Base-by-base conservation (phyloP, 2,113 vertebrate species). In the Paracanthobrama guichenoti region DNA sequence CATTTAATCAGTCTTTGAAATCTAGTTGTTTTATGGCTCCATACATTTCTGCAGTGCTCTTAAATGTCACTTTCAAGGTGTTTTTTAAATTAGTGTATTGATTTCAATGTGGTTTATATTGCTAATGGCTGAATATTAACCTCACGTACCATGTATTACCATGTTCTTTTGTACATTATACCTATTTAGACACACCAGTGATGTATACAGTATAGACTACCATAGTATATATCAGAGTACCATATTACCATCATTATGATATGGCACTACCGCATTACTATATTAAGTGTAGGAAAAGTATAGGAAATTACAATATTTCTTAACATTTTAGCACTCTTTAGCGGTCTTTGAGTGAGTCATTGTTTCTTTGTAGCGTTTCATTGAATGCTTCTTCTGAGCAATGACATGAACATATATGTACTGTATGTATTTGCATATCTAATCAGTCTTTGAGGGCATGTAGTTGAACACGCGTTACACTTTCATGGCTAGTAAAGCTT, bases 401-500 rank as follows among this genome's bases (percentile, higher is more conserved):
- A 9, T 50, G 67, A 79, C 53, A 9, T 75, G 53, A 76, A 35
- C 79, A 0, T 24, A 10, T 73, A 10, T 86, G 16, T 39, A 7
- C 39, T 39, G 39, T 48, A 16, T 74, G 39, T 59, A 64, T 53
- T 55, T 81, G 44, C 22, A 46, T 80, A 13, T 59, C 10, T 79
- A 20, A 46, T 42, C 57, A 80, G n/a, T 44, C 18, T 79, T 64
- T 64, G n/a, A 64, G 57, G 13, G 59, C 39, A 64, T 60, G 42
- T 48, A 11, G 16, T 77, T 39, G 24, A 28, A 57, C 50, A 28
- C 12, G 57, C 18, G 6, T 59, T 11, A n/a, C 28, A 72, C 8
- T 79, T 28, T 78, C 31, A 39, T 5, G 22, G 9, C 53, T 59
- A 11, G 16, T 59, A 20, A 24, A 22, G 7, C 22, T 2, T 39